Conservation (phyloP, 2,797 vertebrate genomes). For the Sebastes matsubarae region DNA sequence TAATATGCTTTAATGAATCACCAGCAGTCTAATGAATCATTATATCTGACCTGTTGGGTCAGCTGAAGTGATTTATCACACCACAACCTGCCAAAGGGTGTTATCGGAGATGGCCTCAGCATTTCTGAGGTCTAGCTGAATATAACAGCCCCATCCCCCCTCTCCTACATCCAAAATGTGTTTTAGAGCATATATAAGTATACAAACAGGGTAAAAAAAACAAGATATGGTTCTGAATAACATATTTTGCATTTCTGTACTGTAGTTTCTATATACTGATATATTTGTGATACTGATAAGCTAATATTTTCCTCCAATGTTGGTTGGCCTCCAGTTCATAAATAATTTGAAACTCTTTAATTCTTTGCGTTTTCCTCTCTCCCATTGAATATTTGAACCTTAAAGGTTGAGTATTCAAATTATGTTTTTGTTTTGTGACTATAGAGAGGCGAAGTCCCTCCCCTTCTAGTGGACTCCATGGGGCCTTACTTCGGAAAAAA, state of each 20-base stretch:
- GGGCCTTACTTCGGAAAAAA: no score
- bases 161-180: neutral
- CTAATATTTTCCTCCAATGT: no score
- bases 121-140: neutral
- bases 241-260: neutral
- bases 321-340: no score
- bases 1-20: neutral
- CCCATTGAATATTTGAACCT: neutral
- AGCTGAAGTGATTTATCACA: slow-evolving; percentile 30
- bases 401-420: neutral
- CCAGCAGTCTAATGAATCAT: neutral
- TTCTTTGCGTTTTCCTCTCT: neutral
- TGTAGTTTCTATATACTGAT: neutral
- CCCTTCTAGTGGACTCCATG: no score
- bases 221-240: neutral
- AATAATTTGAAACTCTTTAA: no score
- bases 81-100: slow-evolving; percentile 16
- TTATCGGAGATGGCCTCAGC: neutral
- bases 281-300: neutral
- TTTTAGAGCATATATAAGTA: neutral
- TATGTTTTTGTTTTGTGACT: no score
- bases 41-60: slow-evolving; percentile 16
- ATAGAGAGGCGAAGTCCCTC: no score
- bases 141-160: neutral
- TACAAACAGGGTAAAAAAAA: neutral